Base-by-base conservation (phyloP, 1,140 invertebrate species). In the Popillia japonica region DNA sequence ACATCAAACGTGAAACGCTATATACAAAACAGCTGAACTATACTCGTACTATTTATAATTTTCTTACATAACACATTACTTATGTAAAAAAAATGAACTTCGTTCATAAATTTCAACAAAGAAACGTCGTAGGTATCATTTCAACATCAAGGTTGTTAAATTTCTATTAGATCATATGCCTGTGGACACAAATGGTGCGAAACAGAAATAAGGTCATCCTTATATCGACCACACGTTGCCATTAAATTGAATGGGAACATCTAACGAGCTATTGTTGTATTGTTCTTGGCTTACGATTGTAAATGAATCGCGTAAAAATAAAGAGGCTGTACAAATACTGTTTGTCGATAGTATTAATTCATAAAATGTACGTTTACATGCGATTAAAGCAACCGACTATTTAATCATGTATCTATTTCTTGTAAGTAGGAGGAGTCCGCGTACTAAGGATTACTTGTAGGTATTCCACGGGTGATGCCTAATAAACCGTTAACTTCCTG, bases 171-270 rank as follows among this genome's bases (percentile, higher is more conserved):
- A 44, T 44, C 48, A 17, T 55, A 55, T 17, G 48, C 17, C 6
- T 17, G 17, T 55, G 14, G 4, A 55, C 17, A 17, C 14, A 55
- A 55, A 55, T 55, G 48, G 48, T 55, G 48, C 48, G 48, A 55
- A 55, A 55, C 61, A 68, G 61, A 68, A 68, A 68, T 68, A 68
- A 68, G 20, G 61, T 68, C 61, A 68, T 68, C 22, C 20, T 2
- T 68, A 68, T 1, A 20, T 68, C 61, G 61, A 68, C 10, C 61
- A 34, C 61, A 34, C 48, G 48, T 55, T 55, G 6, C 20, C 27
- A 68, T 68, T 68, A 68, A 68, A 23, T 34, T 23, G 22, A 27
- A 68, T 17, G n/a, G 8, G 11, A 68, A 68, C 20, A 68, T 22
- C 22, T 68, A 34, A 68, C 22, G 61, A 27, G 20, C 22, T 34